Evolutionary conservation across 1,140 invertebrate genomes (phyloP).

Genomic region (Bombus haemorrhoidalis): DNA sequence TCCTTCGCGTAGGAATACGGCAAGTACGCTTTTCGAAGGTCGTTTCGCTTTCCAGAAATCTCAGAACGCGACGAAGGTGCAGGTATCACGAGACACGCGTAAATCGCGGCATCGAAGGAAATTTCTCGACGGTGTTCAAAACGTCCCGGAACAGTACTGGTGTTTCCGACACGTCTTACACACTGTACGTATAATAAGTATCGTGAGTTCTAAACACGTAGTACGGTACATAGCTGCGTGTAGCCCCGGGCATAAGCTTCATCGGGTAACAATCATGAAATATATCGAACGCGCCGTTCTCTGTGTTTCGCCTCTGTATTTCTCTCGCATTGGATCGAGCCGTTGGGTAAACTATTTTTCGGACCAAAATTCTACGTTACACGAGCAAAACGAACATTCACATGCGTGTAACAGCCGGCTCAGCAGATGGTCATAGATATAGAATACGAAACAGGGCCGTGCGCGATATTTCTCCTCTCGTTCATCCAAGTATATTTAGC

Average conservation of each 20-base stretch:
- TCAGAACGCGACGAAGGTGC: not conserved
- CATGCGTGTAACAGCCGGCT: not conserved
- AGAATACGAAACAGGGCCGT: conserved; percentile 1
- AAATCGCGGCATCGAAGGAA: conserved; percentile 6
- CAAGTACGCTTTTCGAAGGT: not conserved
- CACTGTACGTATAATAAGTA: conserved; percentile 23
- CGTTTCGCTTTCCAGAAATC: not conserved
- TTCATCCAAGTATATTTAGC: conserved; percentile 62
- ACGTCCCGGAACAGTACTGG: not conserved
- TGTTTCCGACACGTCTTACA: not conserved
- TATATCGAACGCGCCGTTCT: conserved; percentile 32
- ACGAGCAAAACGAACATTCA: conserved; percentile 19
- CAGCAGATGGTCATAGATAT: conserved; percentile 49
- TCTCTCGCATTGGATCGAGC: not conserved
- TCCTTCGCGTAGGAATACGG: not conserved
- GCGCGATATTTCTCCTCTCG: conserved; percentile 6
- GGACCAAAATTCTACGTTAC: conserved; percentile 3
- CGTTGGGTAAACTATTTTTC: conserved; percentile 37
- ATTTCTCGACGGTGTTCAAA: not conserved
- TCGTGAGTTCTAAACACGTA: conserved; percentile 30
- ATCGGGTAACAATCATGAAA: conserved; percentile 8
- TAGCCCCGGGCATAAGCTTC: not conserved
- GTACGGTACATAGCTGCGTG: not conserved
- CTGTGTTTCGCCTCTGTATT: not conserved
- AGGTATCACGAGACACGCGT: not conserved